Evolutionary conservation across 2,888 invertebrate genomes (phyloP).

Genomic region (Limnephilus rhombicus): DNA sequence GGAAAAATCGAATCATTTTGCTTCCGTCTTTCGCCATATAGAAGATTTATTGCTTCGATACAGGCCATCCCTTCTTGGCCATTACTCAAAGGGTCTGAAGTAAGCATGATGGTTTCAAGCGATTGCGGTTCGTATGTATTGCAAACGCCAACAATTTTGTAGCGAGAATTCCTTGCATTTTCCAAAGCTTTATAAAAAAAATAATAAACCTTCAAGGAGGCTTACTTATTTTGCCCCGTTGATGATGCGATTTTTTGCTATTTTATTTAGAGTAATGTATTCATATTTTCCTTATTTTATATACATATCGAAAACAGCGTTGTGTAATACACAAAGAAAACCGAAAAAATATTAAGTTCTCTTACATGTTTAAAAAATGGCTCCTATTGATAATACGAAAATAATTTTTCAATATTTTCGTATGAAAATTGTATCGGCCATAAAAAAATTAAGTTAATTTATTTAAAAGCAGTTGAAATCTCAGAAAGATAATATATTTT

Average conservation of each 20-base stretch:
- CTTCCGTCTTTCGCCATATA: constrained; percentile 44
- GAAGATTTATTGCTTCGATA: constrained; percentile 55
- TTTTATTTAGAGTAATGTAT: background rate
- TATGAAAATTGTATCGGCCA: too few species aligned
- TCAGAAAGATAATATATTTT: too few species aligned
- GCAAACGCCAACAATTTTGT: background rate
- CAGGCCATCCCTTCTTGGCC: constrained; percentile 19
- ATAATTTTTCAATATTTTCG: too few species aligned
- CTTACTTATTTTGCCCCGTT: background rate
- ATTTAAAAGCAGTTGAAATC: too few species aligned
- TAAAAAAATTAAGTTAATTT: too few species aligned
- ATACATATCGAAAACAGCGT: too few species aligned
- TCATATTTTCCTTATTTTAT: background rate
- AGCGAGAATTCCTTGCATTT: background rate
- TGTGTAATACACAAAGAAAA: background rate
- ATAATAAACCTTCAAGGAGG: background rate
- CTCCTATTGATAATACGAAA: too few species aligned
- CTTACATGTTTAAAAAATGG: background rate
- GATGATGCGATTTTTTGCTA: background rate
- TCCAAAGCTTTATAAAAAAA: background rate
- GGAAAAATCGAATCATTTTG: constrained; percentile 54
- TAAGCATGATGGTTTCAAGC: background rate
- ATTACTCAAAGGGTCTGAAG: constrained; percentile 2
- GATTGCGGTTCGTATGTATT: background rate
- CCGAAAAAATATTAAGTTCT: background rate